Percentiles rank a stretch among this genome's conserved stretches.
phyloP scores from a whole-genome alignment of 2,113 vertebrate species.

The Alethe diademata region DNA sequence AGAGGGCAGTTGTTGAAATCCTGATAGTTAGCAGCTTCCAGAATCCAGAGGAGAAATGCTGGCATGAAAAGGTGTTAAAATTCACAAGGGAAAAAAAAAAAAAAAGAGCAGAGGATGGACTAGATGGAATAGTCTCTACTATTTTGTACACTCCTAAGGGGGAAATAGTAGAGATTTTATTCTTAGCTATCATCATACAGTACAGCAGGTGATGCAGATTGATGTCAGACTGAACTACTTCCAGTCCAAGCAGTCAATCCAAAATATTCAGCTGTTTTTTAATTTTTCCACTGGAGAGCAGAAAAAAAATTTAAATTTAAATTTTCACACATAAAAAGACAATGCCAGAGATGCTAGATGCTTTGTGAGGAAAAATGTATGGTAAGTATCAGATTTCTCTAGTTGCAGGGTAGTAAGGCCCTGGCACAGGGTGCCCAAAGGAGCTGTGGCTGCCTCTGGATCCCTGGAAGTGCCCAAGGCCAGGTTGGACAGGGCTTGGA shows the following conservation, averaged over 20 bases:
- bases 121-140: neutral
- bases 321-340: neutral
- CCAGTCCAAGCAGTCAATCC: neutral
- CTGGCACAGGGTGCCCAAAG: neutral
- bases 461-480: neutral
- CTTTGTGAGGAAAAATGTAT: neutral
- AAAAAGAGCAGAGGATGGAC: neutral
- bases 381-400: neutral
- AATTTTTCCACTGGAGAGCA: neutral
- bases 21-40: neutral
- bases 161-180: neutral
- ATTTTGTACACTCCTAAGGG: neutral
- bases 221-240: neutral
- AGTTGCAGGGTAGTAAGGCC: neutral
- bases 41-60: neutral
- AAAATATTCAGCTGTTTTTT: neutral
- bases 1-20: neutral
- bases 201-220: neutral
- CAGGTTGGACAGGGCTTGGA: accelerated
- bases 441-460: neutral
- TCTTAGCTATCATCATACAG: neutral
- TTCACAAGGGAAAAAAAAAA: neutral
- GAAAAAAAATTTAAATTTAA: neutral
- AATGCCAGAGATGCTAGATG: neutral
- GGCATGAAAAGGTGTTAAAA: neutral